These are phyloP conservation scores for Cosmopolites sordidus DNA, from an alignment of 2,888 invertebrate species.

Conservation along the genomic window DNA sequence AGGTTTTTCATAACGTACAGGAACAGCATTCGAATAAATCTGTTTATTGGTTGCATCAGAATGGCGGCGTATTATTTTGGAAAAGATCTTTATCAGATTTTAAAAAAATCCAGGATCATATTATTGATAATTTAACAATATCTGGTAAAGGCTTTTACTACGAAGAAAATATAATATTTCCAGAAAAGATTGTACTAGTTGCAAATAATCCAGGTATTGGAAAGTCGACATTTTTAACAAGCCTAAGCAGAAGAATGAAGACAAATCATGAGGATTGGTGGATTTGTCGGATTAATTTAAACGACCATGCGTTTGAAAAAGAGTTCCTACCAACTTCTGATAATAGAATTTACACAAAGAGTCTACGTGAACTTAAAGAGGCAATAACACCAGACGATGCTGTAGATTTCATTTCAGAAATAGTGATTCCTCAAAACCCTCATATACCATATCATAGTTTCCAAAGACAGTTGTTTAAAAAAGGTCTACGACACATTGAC, in stretches of 20 bases:
- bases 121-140: slow-evolving; percentile 1
- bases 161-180: not conserved
- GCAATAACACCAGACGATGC: not conserved
- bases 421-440: slow-evolving; percentile 5
- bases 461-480: slow-evolving; percentile 13
- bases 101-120: not conserved
- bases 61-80: slow-evolving; percentile 8
- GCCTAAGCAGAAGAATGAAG: slow-evolving; percentile 9
- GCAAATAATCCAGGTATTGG: slow-evolving; percentile 17
- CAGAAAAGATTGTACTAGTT: slow-evolving; percentile 13
- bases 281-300: slow-evolving; percentile 19
- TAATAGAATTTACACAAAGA: slow-evolving; percentile 8
- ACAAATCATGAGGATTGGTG: slow-evolving; percentile 3
- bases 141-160: not conserved
- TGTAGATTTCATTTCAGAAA: slow-evolving; percentile 12
- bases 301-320: slow-evolving; percentile 17
- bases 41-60: slow-evolving; percentile 8
- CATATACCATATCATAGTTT: not conserved
- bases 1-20: not conserved
- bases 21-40: not conserved
- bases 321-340: slow-evolving; percentile 2
- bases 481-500: not conserved
- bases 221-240: slow-evolving; percentile 20
- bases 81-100: slow-evolving; percentile 2
- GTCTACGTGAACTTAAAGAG: slow-evolving; percentile 8